phyloP scores from a whole-genome alignment of 2,888 invertebrate genomes.

The Hydroisotoma schaefferi region DNA sequence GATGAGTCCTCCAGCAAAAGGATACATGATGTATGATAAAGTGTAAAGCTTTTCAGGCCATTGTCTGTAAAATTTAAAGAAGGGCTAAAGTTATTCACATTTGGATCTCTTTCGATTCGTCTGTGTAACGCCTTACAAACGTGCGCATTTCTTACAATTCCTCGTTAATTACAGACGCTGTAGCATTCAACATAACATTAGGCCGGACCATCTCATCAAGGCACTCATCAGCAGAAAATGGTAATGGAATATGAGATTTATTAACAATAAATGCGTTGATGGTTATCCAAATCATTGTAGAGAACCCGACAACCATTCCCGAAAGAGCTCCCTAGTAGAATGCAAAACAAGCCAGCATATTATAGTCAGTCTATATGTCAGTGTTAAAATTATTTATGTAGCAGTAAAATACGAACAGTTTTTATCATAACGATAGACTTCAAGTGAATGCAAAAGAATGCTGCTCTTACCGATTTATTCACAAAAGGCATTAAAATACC shows the following conservation, averaged over 20 bases:
- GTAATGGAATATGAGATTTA: constrained; percentile 40
- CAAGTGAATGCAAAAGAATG: not conserved
- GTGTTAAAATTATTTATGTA: not conserved
- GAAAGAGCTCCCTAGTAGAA: constrained; percentile 40
- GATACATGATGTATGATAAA: constrained; percentile 38
- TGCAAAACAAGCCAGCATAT: not conserved
- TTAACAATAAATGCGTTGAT: constrained; percentile 36
- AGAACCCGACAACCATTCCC: constrained; percentile 41
- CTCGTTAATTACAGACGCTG: not conserved
- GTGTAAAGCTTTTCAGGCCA: constrained; percentile 44
- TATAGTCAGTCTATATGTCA: not conserved
- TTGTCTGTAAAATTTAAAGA: constrained; percentile 28
- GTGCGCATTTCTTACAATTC: no score
- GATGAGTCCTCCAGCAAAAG: constrained; percentile 40
- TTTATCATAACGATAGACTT: not conserved
- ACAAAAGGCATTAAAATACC: constrained; percentile 45
- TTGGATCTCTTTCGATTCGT: not conserved
- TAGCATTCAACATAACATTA: not conserved
- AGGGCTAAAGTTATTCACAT: not conserved
- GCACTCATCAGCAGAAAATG: constrained; percentile 38
- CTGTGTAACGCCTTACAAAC: not conserved
- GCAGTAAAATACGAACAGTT: not conserved
- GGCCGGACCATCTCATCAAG: constrained; percentile 8
- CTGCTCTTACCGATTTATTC: constrained; percentile 33
- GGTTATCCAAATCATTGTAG: constrained; percentile 40